Evolutionary conservation across 2,797 vertebrate genomes (phyloP), one percentile per base, ranked within the genome.

Genomic region (Agapornis canus): DNA sequence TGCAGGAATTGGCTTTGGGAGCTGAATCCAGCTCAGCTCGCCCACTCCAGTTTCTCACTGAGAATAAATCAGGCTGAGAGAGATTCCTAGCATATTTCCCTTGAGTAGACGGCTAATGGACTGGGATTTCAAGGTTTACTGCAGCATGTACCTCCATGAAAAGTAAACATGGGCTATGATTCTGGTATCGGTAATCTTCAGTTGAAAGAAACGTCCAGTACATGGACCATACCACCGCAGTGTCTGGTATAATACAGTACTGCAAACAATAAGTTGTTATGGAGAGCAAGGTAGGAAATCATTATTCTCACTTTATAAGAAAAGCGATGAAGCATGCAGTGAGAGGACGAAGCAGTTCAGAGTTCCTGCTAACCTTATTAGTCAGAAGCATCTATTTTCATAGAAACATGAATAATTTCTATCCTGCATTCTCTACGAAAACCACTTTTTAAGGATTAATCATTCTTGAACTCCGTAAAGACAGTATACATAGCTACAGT

Each of bases 351-450:
- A 89, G 31, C 22, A 82, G 26, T 69, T 95, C 42, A 52, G 13
- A 27, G 54, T 22, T 90, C 39, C 35, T 92, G 65, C 76, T 82
- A 48, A 35, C 17, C 39, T 82, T 72, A 66, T 72, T 89, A 69
- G 43, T 86, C 63, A 85, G 27, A 91, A 76, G 8, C 20, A 61
- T 17, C 11, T 66, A 21, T 77, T 85, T 92, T 77, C 64, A 49
- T 8, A 63, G 19, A 79, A 84, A 59, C 5, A 9, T 31, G 8
- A 72, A 86, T 69, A 89, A 92, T 72, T 76, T 92, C 11, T 68
- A 21, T n/a, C 14, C 37, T 45, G 3, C 5, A 13, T 83, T 94
- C 51, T 54, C 13, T 42, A 29, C 7, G 79, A 81, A 81, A 17
- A 7, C 2, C 7, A 26, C 1, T 31, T 92, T 90, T 73, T 70